Base-by-base conservation (phyloP, 1,140 invertebrate genomes). In the Macrotrachela quadricornifera region DNA sequence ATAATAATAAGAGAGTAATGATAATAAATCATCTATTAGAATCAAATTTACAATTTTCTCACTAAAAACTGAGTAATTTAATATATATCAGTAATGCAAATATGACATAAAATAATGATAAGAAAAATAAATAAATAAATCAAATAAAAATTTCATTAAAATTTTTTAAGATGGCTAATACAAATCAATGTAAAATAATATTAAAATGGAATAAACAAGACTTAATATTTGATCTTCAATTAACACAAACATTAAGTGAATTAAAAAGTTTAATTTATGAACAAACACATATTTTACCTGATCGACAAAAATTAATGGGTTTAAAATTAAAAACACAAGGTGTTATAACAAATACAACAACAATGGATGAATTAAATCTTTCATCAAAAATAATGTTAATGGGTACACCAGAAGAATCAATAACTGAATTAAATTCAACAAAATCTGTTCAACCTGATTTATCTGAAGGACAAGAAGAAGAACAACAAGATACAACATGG, bases 351-450 rank as follows among this genome's bases (percentile, higher is more conserved):
- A 38, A 52, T 38, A 39, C 11, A 9, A 15, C 43, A 21, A 39
- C 46, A 15, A 15, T 47, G 1, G 43, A 51, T 21, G 42, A 53
- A 4, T 50, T 37, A 43, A 80, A 80, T 57, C 65, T 90, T 6
- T 88, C 86, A 64, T 76, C 79, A n/a, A 90, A 91, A 70, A 76
- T 95, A 14, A 91, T 94, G 85, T 83, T 95, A 79, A 88, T 95
- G 77, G 90, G 88, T 0, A 91, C 85, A 0, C 71, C 83, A 18
- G 90, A 94, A 65, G 81, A 86, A 61, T 84, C 83, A 48, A 87
- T 95, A 58, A 78, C 79, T 49, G 79, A 80, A 63, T 81, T 79
- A 0, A 78, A 53, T 36, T 30, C 8, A 30, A 47, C 14, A 21
- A 48, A 41, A 40, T 44, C 51, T 12, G 21, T 30, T 30, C 21